phyloP scores from a whole-genome alignment of 2,113 vertebrate genomes.

The Anoura caudifer region DNA sequence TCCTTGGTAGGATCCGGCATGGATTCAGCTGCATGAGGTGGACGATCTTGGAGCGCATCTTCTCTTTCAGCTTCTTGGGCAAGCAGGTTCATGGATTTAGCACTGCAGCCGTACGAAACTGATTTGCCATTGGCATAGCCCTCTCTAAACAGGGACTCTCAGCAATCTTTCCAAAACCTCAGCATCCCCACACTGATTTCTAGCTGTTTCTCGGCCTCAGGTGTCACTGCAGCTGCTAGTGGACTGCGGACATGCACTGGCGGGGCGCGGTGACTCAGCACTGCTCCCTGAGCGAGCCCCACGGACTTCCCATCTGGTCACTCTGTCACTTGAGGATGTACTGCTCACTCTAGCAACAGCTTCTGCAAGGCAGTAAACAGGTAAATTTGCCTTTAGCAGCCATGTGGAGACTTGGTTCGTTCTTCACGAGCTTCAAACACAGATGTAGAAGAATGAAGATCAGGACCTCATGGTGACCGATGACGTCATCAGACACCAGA shows the following conservation, averaged over 20 bases:
- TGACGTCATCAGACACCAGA: background rate
- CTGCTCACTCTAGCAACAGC: slow-evolving; percentile 76
- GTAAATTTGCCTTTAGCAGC: slow-evolving; percentile 85
- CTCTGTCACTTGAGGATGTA: slow-evolving; percentile 86
- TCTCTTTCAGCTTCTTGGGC: slow-evolving; percentile 78
- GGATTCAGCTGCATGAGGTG: slow-evolving; percentile 84
- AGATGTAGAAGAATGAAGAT: slow-evolving; percentile 81
- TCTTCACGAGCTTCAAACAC: slow-evolving; percentile 83
- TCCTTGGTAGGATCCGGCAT: slow-evolving; percentile 85
- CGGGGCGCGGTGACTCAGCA: slow-evolving; percentile 87
- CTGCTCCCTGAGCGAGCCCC: slow-evolving; percentile 84
- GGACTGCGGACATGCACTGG: slow-evolving; percentile 85
- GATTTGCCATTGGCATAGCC: slow-evolving; percentile 83
- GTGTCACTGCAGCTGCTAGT: slow-evolving; percentile 76
- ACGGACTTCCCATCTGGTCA: slow-evolving; percentile 86
- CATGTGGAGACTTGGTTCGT: slow-evolving; percentile 82
- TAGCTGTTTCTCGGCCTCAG: slow-evolving; percentile 80
- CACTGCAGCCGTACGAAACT: slow-evolving; percentile 89
- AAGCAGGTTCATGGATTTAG: slow-evolving; percentile 84
- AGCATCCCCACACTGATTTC: slow-evolving; percentile 81
- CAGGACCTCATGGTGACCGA: slow-evolving; percentile 62
- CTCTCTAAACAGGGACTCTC: slow-evolving; percentile 88
- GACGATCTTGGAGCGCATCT: slow-evolving; percentile 78
- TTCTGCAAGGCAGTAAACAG: slow-evolving; percentile 79
- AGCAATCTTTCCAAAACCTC: slow-evolving; percentile 78